Evolutionary conservation across 2,888 invertebrate species (phyloP), one percentile per base, ranked within the genome.

Genomic region (Eupithecia inturbata): DNA sequence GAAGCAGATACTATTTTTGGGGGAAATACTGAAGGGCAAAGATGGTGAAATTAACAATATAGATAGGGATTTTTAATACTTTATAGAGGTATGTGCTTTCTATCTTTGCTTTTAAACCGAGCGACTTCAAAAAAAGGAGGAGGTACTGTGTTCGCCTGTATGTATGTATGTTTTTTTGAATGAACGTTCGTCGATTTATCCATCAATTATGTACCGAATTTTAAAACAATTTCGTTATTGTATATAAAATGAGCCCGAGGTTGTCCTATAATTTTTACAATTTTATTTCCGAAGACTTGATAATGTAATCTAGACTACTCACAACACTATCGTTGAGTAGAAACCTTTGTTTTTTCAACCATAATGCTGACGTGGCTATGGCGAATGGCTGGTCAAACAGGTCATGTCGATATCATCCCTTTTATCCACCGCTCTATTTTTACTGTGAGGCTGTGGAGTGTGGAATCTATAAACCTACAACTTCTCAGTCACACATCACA

Each of bases 381-480:
- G n/a, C n/a, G n/a, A 62, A 62, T 62, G 31, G 62, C 62, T 64
- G 63, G 63, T n/a, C 33, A 64, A 33, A 22, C 63, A 33, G 63
- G 63, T 36, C 36, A 64, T 22, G 4, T 14, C 14, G 9, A 26
- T 49, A n/a, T 49, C n/a, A 49, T 22, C 22, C 57, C 57, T 26
- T 26, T 26, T 57, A 57, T 26, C 26, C 53, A 3, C n/a, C 10
- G 22, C 12, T 57, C 57, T 26, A 57, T 22, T 26, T 57, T 57
- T 14, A 22, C 12, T 26, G 3, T 22, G 26, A 26, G 4, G 26
- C 12, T 57, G 57, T 57, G 12, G 26, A 57, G 10, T 57, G 57
- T 57, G 12, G 26, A 57, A 22, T 0, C 53, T 53, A 53, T n/a
- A n/a, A 45, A n/a, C 6, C 22, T n/a, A 9, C n/a, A n/a, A 53